Conservation (phyloP, 2,888 invertebrate species). For the Macaria liturata region DNA sequence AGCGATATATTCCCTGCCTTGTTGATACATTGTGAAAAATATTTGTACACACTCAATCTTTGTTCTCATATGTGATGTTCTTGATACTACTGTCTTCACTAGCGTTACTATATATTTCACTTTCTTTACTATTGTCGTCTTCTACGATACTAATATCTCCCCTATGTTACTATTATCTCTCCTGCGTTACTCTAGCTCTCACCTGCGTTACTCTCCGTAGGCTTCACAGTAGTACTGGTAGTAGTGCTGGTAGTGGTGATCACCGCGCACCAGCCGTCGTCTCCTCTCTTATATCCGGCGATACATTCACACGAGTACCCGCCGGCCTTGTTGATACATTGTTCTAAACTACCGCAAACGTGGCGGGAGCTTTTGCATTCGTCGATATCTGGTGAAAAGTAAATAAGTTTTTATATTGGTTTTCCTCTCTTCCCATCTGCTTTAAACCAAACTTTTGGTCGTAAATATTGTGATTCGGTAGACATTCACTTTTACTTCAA, state of each 20-base stretch:
- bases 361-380: slow-evolving; percentile 85
- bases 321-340: slow-evolving; percentile 81
- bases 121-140: no score
- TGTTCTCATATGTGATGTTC: no score
- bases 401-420: no score
- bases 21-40: slow-evolving; percentile 41
- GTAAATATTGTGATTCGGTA: no score
- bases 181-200: slow-evolving; percentile 29
- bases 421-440: no score
- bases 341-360: slow-evolving; percentile 48
- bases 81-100: no score
- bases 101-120: no score
- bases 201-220: slow-evolving; percentile 31
- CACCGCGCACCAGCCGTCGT: slow-evolving; percentile 61
- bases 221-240: slow-evolving; percentile 36
- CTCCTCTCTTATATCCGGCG: slow-evolving; percentile 88
- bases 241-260: slow-evolving; percentile 39
- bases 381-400: slow-evolving; percentile 85
- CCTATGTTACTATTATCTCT: neutral
- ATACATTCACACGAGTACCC: slow-evolving; percentile 92
- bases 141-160: no score
- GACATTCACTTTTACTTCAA: no score
- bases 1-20: slow-evolving; percentile 87
- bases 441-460: no score
- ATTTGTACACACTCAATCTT: no score